A percentile compares a stretch with the other conserved stretches of the same genome.
Conservation (phyloP, 2,888 invertebrate genomes). For the Sinhomidia bicolor region DNA sequence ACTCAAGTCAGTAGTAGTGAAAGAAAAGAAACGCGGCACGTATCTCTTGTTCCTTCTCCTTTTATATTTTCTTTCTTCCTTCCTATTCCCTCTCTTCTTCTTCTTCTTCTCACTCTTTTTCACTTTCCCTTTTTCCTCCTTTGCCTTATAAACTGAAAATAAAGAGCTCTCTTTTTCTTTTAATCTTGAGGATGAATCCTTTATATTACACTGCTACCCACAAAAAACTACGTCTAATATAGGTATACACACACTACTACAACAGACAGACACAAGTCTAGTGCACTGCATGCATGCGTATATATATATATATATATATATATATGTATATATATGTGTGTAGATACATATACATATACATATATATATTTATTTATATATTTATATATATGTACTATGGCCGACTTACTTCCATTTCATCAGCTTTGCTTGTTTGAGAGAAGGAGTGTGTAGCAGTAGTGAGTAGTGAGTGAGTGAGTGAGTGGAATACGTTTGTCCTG, state of each 20-base stretch:
- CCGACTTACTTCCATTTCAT: conserved; percentile 28
- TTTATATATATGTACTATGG: not conserved
- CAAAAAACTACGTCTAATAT: not conserved
- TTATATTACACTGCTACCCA: conserved; percentile 4
- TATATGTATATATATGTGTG: too few relatives aligned
- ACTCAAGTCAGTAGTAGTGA: conserved; percentile 31
- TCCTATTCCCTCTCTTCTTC: not conserved
- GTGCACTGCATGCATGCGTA: not conserved
- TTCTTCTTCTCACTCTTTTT: not conserved
- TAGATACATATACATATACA: too few relatives aligned
- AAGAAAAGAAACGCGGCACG: conserved; percentile 67
- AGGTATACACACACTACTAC: too few relatives aligned
- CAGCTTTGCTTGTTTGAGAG: too few relatives aligned
- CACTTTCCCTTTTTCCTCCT: conserved; percentile 7
- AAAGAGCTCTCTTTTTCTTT: conserved; percentile 41
- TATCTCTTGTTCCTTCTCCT: conserved; percentile 56
- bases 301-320: too few relatives aligned
- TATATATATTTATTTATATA: not conserved
- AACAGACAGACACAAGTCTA: not conserved
- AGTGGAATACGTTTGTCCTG: conserved; percentile 16
- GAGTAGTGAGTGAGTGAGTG: too few relatives aligned
- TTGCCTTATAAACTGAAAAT: conserved; percentile 35
- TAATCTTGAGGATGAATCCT: conserved; percentile 56
- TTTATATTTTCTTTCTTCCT: conserved; percentile 54
- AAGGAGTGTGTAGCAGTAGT: not conserved